Percentiles rank a stretch among this genome's conserved stretches.
phyloP scores from a whole-genome alignment of 2,797 vertebrate genomes.

The Rhinella marina region DNA sequence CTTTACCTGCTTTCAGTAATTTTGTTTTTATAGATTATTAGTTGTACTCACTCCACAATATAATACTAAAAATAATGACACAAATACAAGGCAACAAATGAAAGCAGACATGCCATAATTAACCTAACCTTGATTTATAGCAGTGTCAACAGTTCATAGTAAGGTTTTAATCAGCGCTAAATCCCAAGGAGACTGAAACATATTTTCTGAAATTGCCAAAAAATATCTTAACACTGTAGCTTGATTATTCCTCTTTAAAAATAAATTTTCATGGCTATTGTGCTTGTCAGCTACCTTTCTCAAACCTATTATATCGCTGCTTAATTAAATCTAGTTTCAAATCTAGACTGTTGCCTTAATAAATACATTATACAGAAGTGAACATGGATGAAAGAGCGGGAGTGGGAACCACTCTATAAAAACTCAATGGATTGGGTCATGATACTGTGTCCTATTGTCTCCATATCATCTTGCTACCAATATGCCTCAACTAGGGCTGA shows the following conservation, averaged over 20 bases:
- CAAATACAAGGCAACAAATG: slow-evolving; percentile 50
- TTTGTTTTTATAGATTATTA: slow-evolving; percentile 14
- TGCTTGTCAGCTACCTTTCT: slow-evolving; percentile 18
- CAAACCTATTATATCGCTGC: not conserved
- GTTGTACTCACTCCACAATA: slow-evolving; percentile 1
- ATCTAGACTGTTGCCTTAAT: not conserved
- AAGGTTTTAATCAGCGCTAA: slow-evolving; percentile 51
- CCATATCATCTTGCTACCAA: not conserved
- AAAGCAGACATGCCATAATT: slow-evolving; percentile 55
- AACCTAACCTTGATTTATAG: slow-evolving; percentile 60
- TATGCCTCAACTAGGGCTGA: not conserved
- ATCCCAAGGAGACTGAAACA: slow-evolving; percentile 48
- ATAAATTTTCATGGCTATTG: not conserved
- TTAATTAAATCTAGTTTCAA: not conserved
- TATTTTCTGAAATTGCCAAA: slow-evolving; percentile 58
- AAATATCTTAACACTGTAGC: slow-evolving; percentile 25
- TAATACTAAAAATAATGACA: slow-evolving; percentile 23
- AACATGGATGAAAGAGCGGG: not conserved
- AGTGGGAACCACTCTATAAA: not conserved
- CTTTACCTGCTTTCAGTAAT: not conserved
- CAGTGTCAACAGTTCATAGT: slow-evolving; percentile 48
- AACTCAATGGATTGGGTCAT: not conserved
- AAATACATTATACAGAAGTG: not conserved
- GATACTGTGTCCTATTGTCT: not conserved
- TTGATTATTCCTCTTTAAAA: slow-evolving; percentile 34